Evolutionary conservation across 1,140 invertebrate species (phyloP), one percentile per base, ranked within the genome.

Genomic region (Drosophila teissieri): DNA sequence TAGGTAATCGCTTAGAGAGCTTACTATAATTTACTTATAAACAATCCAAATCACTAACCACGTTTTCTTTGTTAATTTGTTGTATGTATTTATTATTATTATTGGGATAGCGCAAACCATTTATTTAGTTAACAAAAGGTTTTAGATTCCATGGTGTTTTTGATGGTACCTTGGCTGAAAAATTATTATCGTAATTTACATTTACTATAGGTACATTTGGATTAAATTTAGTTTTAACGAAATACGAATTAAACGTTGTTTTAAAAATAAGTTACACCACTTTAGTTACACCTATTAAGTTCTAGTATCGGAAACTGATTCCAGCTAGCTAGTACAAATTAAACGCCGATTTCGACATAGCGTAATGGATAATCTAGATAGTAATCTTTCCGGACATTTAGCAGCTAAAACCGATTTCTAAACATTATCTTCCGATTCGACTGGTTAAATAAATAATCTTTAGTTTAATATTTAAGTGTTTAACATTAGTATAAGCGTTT

Each of bases 101-200:
- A 60, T 78, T 56, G 46, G 70, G 45, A 68, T 68, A 74, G 69
- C 51, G 49, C 53, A 73, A 73, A 62, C 52, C 15, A 63, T 46
- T 17, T 40, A 27, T 36, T 36, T 49, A 39, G 24, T 48, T 48
- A 70, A 70, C 49, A 69, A 56, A 70, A 51, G 31, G 48, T 22
- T 45, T 68, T 46, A 31, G 34, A 54, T 45, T 17, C 31, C n/a
- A 54, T 22, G 37, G n/a, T n/a, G n/a, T n/a, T n/a, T n/a, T 39
- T 22, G 48, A 69, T 34, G 31, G 19, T 37, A 44, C 34, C 48
- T 15, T 15, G 48, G 56, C 53, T 77, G 60, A 57, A 83, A 88
- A 88, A 89, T 88, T 88, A 89, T 88, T 88, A 88, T 88, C 84
- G 65, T 88, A 89, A 88, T 88, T 88, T 88, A 88, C 84, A 89